Percentiles rank a stretch among this genome's conserved stretches.
Evolutionary conservation across 30 jellyfish, hydroid and myxozoan species (phyloP).

Genomic region (Hydractinia echinata): DNA sequence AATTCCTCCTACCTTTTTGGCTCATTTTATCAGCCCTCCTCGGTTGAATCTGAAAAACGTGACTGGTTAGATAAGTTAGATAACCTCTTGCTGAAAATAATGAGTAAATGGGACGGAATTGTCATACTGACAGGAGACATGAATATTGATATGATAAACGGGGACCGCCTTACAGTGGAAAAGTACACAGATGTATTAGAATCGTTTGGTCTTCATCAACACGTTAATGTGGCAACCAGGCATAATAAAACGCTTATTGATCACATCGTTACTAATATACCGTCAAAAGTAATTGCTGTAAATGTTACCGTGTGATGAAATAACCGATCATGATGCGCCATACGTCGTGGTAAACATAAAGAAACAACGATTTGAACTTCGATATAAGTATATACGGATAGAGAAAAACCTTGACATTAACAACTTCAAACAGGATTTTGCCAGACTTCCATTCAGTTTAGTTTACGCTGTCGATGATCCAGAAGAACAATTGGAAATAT

Average conservation of each 20-base stretch:
- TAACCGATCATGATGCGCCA: constrained; percentile 41
- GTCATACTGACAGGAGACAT: constrained; percentile 46
- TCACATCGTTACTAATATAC: constrained; percentile 48
- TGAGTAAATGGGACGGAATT: constrained; percentile 3
- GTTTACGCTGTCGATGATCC: too few species aligned
- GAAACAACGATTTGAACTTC: too few species aligned
- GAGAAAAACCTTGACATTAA: too few species aligned
- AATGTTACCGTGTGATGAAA: constrained; percentile 33
- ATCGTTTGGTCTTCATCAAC: constrained; percentile 46
- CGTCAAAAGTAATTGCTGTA: background rate
- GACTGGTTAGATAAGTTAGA: background rate
- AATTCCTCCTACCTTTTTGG: constrained; percentile 14
- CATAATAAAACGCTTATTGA: constrained; percentile 46
- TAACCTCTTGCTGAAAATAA: too few species aligned
- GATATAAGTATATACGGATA: too few species aligned
- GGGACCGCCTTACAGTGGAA: constrained; percentile 25
- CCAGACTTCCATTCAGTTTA: too few species aligned
- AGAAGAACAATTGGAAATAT: too few species aligned
- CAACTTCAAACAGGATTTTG: too few species aligned
- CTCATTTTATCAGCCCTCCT: background rate
- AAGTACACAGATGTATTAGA: constrained; percentile 34
- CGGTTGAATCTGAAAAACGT: background rate
- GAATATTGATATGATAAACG: too few species aligned
- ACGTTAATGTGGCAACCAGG: constrained; percentile 37
- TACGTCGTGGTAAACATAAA: constrained; percentile 24